These are phyloP conservation scores for Silvanus unidentatus DNA, from an alignment of 2,888 invertebrate species.

Conservation along the genomic window DNA sequence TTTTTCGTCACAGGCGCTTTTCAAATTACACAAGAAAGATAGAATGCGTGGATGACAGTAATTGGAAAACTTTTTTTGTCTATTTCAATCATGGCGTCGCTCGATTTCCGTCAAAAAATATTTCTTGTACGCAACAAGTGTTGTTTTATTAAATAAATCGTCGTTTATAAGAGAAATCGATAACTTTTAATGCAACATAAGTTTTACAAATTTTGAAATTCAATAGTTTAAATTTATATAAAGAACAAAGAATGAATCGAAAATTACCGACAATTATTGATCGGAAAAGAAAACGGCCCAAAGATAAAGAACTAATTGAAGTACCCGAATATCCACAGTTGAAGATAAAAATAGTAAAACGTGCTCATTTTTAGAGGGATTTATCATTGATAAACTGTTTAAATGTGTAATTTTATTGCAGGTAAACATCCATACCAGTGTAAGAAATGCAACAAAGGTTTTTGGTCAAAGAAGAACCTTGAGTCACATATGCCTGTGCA, in stretches of 20 bases:
- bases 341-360: conserved; percentile 16
- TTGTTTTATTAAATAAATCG: conserved; percentile 1
- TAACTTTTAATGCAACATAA: too few species aligned
- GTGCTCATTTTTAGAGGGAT: conserved; percentile 10
- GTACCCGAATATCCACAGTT: conserved; percentile 19
- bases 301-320: conserved; percentile 7
- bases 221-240: too few species aligned
- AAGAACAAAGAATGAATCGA: too few species aligned
- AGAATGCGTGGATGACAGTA: too few species aligned
- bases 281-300: background rate
- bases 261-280: conserved; percentile 1
- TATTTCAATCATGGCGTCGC: too few species aligned
- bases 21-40: too few species aligned
- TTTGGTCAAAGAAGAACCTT: conserved; percentile 31
- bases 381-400: background rate
- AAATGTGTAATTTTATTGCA: conserved; percentile 13
- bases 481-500: conserved; percentile 35
- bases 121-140: conserved; percentile 9
- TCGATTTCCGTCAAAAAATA: too few species aligned
- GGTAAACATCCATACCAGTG: conserved; percentile 42
- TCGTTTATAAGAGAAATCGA: too few species aligned
- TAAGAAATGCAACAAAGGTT: conserved; percentile 36
- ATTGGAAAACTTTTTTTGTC: too few species aligned
- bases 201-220: too few species aligned
- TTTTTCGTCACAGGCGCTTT: too few species aligned